A percentile compares a stretch with the other conserved stretches of the same genome.
These are phyloP conservation scores for Strigamia crassipes DNA, from an alignment of 2,888 invertebrate species.

Conservation along the genomic window DNA sequence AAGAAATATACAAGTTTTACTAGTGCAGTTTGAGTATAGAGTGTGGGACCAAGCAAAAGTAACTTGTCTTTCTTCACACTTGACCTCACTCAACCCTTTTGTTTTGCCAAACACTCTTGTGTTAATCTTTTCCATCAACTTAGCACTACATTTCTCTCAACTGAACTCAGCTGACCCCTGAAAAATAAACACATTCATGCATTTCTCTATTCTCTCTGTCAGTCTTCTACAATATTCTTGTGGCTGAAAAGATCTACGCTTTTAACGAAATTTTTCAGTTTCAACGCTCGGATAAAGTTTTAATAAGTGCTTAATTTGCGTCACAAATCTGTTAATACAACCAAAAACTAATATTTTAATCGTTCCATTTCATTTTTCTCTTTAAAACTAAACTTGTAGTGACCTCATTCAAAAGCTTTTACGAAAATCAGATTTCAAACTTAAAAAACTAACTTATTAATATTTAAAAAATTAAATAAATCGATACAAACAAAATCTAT, in stretches of 20 bases:
- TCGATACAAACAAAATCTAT: too few species aligned
- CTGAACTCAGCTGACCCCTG: neutral
- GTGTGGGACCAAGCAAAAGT: neutral
- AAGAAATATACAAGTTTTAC: too few species aligned
- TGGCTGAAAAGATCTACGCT: neutral
- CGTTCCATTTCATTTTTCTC: too few species aligned
- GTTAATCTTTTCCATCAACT: slow-evolving; percentile 34
- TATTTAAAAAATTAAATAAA: too few species aligned
- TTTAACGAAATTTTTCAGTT: neutral
- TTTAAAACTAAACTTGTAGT: too few species aligned
- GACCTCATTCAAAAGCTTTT: too few species aligned
- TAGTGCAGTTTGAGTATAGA: too few species aligned
- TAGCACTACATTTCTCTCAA: slow-evolving; percentile 6
- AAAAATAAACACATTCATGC: slow-evolving; percentile 1
- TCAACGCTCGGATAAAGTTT: neutral
- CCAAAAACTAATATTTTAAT: neutral
- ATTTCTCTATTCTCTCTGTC: too few species aligned
- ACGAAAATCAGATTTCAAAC: too few species aligned
- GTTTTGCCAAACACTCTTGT: neutral
- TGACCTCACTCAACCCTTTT: slow-evolving; percentile 25
- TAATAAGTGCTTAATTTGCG: neutral
- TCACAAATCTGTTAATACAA: neutral
- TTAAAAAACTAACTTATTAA: too few species aligned
- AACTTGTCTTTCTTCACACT: slow-evolving; percentile 14
- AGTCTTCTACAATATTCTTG: neutral